A percentile compares a stretch with the other conserved stretches of the same genome.
Evolutionary conservation across 2,888 invertebrate species (phyloP).

Genomic region (Zygogramma bicolorata): DNA sequence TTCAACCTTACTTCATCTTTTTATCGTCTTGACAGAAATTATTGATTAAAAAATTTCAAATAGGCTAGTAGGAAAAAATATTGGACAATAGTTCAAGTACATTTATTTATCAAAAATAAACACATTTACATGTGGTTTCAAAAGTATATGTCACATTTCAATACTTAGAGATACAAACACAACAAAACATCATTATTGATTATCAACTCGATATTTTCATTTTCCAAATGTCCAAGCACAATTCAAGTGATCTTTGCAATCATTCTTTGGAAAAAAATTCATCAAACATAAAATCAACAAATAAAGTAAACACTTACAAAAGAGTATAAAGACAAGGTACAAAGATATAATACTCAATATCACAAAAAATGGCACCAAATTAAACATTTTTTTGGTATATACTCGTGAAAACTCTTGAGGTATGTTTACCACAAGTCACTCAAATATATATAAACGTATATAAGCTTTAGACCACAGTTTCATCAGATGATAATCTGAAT

Average conservation of each 20-base stretch:
- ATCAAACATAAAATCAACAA: neutral
- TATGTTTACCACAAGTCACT: neutral
- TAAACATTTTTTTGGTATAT: neutral
- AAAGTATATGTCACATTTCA: neutral
- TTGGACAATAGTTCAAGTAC: neutral
- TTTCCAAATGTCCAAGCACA: no score
- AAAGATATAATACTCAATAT: neutral
- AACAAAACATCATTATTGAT: neutral
- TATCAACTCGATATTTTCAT: neutral
- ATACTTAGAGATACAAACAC: neutral
- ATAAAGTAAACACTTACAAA: neutral
- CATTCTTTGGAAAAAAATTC: no score
- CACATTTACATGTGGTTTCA: neutral
- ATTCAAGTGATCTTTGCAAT: no score
- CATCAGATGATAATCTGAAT: constrained; percentile 33
- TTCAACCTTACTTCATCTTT: no score
- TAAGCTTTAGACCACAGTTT: constrained; percentile 8
- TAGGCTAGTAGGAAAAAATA: no score
- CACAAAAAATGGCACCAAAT: constrained; percentile 7
- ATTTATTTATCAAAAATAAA: constrained; percentile 21
- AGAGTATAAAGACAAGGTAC: neutral
- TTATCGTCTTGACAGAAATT: no score
- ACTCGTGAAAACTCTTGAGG: neutral
- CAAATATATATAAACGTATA: neutral
- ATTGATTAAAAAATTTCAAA: no score